Conservation (phyloP, 2,113 vertebrate species). For the Smithornis capensis region DNA sequence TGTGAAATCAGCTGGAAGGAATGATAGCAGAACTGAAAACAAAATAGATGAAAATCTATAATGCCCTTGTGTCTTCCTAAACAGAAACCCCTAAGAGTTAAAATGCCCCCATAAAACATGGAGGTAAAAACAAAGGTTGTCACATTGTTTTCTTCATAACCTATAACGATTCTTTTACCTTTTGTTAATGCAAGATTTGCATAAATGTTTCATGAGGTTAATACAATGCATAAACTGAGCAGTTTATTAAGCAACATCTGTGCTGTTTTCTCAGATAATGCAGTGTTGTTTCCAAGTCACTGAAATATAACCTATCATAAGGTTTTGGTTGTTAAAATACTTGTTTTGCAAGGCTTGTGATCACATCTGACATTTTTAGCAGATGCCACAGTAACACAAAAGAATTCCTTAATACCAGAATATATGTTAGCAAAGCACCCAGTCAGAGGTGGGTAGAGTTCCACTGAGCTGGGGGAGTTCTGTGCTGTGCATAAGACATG, state of each 20-base stretch:
- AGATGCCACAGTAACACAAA: slow-evolving; percentile 53
- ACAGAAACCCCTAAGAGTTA: slow-evolving; percentile 71
- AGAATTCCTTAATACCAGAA: slow-evolving; percentile 52
- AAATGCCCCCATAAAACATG: slow-evolving; percentile 70
- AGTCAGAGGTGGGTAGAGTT: neutral
- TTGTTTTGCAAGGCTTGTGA: slow-evolving; percentile 67
- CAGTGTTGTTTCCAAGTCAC: slow-evolving; percentile 69
- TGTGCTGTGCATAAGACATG: neutral
- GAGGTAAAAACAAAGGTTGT: slow-evolving; percentile 69
- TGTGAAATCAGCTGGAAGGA: slow-evolving; percentile 98
- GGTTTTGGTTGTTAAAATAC: slow-evolving; percentile 71
- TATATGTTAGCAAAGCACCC: neutral
- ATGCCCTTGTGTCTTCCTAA: slow-evolving; percentile 74
- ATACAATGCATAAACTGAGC: slow-evolving; percentile 73
- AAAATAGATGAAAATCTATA: slow-evolving; percentile 80
- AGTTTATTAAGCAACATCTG: slow-evolving; percentile 80
- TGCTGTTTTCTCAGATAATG: slow-evolving; percentile 75
- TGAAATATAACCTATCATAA: slow-evolving; percentile 77
- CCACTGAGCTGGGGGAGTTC: neutral
- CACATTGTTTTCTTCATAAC: slow-evolving; percentile 67
- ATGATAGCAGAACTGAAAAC: slow-evolving; percentile 80
- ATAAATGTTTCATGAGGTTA: slow-evolving; percentile 81
- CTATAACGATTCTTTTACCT: slow-evolving; percentile 72
- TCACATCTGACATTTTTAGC: slow-evolving; percentile 67
- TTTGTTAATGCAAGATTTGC: slow-evolving; percentile 78